Base-by-base conservation (phyloP, 2,797 vertebrate species). In the Thalassophryne amazonica region DNA sequence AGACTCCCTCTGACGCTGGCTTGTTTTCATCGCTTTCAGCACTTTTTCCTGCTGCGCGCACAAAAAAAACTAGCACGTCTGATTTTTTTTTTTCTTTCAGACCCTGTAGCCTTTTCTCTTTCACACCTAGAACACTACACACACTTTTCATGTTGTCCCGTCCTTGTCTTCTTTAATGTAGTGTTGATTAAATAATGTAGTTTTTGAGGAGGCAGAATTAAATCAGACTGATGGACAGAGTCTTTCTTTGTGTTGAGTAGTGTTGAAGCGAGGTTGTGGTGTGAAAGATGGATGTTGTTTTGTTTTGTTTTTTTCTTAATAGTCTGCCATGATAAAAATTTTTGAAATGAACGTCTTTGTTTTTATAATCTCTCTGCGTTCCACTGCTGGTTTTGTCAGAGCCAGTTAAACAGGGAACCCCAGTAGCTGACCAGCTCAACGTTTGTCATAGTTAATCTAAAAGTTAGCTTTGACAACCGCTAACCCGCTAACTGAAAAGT, bases 1-100 rank as follows among this genome's bases (percentile, higher is more conserved):
- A 73, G 54, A 60, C 65, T 68, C 69, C 63, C 67, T 81, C 65
- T 74, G 68, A 82, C 73, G 60, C 76, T 75, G 61, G 45, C 51
- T 60, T n/a, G 58, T 85, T 89, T 88, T 86, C 78, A 78, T 72
- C 8, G 65, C 83, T 86, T 91, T 91, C 90, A 90, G 89, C 89
- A 88, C 81, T 89, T 89, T 90, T 88, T 88, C 84, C 72, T 88
- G 87, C 91, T 86, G 85, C 50, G 80, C 76, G 84, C 79, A 89
- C 89, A 86, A 86, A 90, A 86, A 76, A 90, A 86, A 76, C 62
- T 76, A 38, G 58, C 81, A 87, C 86, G 83, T 85, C 78, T 61
- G 67, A 72, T 69, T 70, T 72, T 58, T 70, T 73, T 52, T 34
- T 19, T 46, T 28, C 36, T 29, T 46, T 2, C 4, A 24, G 12